Conservation (phyloP, 2,113 vertebrate genomes). For the Rhipidura dahli region DNA sequence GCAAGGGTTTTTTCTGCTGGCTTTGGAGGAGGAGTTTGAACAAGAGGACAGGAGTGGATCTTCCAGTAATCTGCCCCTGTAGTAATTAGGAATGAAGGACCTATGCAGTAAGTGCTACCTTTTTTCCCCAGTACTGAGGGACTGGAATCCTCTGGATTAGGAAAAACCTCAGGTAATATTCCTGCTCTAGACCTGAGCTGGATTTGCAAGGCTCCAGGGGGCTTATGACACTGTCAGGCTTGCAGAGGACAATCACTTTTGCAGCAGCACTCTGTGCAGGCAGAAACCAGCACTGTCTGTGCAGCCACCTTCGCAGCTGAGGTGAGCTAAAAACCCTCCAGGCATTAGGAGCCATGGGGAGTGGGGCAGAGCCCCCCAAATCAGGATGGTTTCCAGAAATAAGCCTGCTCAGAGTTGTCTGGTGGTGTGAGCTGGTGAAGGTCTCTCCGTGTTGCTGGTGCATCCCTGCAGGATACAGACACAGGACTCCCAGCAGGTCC, state of each 20-base stretch:
- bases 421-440: neutral
- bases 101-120: neutral
- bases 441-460: fast-evolving
- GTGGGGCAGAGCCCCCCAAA: fast-evolving
- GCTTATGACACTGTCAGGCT: neutral
- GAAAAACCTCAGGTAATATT: neutral
- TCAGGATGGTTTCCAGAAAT: neutral
- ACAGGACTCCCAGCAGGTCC: fast-evolving
- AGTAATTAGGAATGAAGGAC: neutral
- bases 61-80: neutral
- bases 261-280: neutral
- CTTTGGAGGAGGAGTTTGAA: fast-evolving
- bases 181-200: neutral
- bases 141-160: neutral
- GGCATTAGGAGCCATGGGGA: fast-evolving
- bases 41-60: neutral
- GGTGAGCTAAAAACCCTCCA: neutral
- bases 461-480: neutral
- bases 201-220: neutral
- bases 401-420: neutral
- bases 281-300: neutral
- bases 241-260: neutral
- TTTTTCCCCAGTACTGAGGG: neutral
- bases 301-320: fast-evolving
- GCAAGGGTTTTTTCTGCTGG: neutral